Base-by-base conservation (phyloP, 1,140 invertebrate genomes). In the Heliconius himera region DNA sequence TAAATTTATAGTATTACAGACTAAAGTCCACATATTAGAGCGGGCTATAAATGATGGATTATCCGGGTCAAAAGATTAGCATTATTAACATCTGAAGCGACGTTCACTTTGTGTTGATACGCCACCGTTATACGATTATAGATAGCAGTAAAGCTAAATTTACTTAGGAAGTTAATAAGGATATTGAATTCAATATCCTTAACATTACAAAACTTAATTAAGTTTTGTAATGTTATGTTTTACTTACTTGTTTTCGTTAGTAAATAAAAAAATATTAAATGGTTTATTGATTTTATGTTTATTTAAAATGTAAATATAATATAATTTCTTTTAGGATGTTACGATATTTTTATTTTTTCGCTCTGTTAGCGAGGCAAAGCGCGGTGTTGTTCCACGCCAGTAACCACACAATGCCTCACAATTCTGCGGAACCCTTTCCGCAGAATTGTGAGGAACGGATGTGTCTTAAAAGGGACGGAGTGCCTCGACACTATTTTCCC, bases 21-120 rank as follows among this genome's bases (percentile, higher is more conserved):
- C 70, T 54, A 56, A 73, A 72, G 73, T 72, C 46, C 66, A 33
- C 60, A 56, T 77, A 79, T 82, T 80, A 74, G 78, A 49, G 75
- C 56, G 49, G 75, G 82, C 83, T 83, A 84, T 83, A 83, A 85
- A 86, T 88, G 84, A 85, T 86, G 80, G 85, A 86, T 86, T 83
- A 76, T 77, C 41, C 76, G 74, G 82, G 78, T 81, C 80, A 87
- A 81, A 82, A 86, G 82, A 87, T 87, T 87, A 84, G 79, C 85
- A 87, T 87, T 33, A 77, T 82, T 82, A 66, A 70, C 74, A 72
- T 76, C 38, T 54, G 49, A 76, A 79, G 70, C 51, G 78, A 41
- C 56, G 51, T 70, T 38, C 66, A 60, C 60, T 76, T 76, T 76
- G 60, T 60, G n/a, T 66, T 29, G 60, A 66, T 66, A 66, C 13